Evolutionary conservation across 2,113 vertebrate genomes (phyloP), one percentile per base, ranked within the genome.

Genomic region (Trogon melanurus): DNA sequence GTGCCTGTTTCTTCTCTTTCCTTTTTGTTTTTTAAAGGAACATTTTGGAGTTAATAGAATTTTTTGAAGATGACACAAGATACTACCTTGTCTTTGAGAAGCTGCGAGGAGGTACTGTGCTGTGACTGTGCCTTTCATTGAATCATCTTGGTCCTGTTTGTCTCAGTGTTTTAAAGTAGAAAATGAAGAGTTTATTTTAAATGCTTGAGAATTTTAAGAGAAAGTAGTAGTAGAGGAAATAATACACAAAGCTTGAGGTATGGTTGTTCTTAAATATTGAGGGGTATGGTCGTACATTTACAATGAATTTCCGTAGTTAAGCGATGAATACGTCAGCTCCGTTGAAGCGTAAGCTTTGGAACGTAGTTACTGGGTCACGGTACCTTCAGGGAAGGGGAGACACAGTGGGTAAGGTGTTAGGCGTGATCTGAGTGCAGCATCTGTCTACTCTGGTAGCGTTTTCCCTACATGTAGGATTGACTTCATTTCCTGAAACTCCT

Each of bases 41-140:
- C 97, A 99, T 99, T 97, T 98, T 99, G 98, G 99, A 99, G 95
- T 94, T 99, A 95, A 98, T 99, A 91, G 99, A 99, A 95, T 99
- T 99, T 97, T 99, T 99, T 97, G 99, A 99, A 98, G 99, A 99
- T 92, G 98, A 98, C 61, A 79, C 97, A 89, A 98, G 98, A 93
- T 99, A 99, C 97, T 99, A 99, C 97, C 98, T 99, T 98, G 99
- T 99, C 84, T 99, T 99, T 98, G 99, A 99, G 98, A 99, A 99
- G 97, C 97, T 99, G 41, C 97, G 97, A 96, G 99, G 99, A 98
- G 99, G 99, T 99, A 98, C 93, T 34, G 34, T 91, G 75, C 90
- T 91, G 58, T 87, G 92, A 66, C 83, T 94, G 70, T 83, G 57
- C 89, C 80, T 96, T 85, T 85, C 16, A 9, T 45, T 69, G 17